These are phyloP conservation scores for Aegotheles bennettii DNA, from an alignment of 2,113 vertebrate species.

Conservation along the genomic window DNA sequence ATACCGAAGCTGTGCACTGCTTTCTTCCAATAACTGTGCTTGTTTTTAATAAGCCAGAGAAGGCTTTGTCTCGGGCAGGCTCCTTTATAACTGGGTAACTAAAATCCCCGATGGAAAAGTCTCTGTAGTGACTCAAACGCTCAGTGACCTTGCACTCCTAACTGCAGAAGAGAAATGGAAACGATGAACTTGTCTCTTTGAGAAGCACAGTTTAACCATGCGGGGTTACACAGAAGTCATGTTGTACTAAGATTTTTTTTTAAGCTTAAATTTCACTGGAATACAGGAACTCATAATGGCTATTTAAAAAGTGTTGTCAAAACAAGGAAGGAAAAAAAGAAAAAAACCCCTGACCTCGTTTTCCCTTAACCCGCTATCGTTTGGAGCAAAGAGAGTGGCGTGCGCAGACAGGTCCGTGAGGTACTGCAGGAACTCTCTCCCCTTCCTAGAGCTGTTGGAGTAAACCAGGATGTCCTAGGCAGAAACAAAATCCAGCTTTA, in stretches of 20 bases:
- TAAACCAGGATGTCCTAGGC: constrained; percentile 84
- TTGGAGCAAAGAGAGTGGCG: constrained; percentile 87
- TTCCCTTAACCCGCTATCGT: constrained; percentile 74
- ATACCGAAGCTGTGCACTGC: not conserved
- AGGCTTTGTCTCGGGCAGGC: not conserved
- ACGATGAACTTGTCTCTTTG: not conserved
- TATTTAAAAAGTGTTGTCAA: not conserved
- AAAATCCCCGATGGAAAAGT: not conserved
- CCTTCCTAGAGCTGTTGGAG: constrained; percentile 75
- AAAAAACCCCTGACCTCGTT: constrained; percentile 75
- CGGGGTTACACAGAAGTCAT: not conserved
- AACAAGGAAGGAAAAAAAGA: not conserved
- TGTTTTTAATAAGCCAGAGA: not conserved
- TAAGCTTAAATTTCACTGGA: not conserved
- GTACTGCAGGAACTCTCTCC: constrained; percentile 75
- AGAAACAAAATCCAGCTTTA: constrained; percentile 9
- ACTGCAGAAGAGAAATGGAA: not conserved
- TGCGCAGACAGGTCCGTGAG: constrained; percentile 76
- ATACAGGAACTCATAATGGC: not conserved
- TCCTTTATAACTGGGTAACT: not conserved
- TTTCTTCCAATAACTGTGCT: not conserved
- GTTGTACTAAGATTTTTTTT: not conserved
- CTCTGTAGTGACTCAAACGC: not conserved
- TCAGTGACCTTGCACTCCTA: not conserved
- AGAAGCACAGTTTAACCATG: not conserved